phyloP scores from a whole-genome alignment of 2,113 vertebrate species.

The Collichthys lucidus region DNA sequence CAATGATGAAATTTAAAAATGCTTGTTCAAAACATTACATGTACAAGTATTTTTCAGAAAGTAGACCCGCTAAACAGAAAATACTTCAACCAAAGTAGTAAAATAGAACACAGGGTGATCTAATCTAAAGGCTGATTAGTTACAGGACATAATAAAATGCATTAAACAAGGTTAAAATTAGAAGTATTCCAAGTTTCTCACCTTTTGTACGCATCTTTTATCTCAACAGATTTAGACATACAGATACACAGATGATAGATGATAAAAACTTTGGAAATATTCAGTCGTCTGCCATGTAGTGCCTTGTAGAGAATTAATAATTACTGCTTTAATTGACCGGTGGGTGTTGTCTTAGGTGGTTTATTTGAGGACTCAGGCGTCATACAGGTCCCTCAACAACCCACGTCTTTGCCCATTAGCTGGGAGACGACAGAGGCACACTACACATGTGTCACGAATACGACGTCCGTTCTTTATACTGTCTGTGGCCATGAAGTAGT shows the following conservation, averaged over 20 bases:
- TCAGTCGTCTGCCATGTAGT: not conserved
- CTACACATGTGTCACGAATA: too few relatives aligned
- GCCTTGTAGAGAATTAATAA: not conserved
- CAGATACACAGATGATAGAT: not conserved
- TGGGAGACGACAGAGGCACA: too few relatives aligned
- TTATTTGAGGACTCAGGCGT: too few relatives aligned
- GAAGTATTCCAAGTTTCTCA: not conserved
- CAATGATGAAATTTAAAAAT: not conserved
- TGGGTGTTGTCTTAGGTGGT: too few relatives aligned
- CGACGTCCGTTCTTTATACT: too few relatives aligned
- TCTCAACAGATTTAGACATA: not conserved
- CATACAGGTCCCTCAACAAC: too few relatives aligned
- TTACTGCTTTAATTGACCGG: too few relatives aligned
- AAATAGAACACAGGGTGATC: not conserved
- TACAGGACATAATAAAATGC: not conserved
- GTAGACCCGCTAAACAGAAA: not conserved
- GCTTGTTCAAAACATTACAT: not conserved
- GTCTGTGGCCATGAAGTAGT: not conserved
- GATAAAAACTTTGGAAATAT: not conserved
- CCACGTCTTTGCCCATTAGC: too few relatives aligned
- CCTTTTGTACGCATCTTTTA: not conserved
- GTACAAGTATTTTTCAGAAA: not conserved
- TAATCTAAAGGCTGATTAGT: not conserved
- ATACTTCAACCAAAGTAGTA: not conserved
- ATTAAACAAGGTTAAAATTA: not conserved